Percentiles rank a stretch among this genome's conserved stretches.
These are phyloP conservation scores for Clarias batrachus DNA, from an alignment of 2,113 vertebrate species.

Conservation along the genomic window DNA sequence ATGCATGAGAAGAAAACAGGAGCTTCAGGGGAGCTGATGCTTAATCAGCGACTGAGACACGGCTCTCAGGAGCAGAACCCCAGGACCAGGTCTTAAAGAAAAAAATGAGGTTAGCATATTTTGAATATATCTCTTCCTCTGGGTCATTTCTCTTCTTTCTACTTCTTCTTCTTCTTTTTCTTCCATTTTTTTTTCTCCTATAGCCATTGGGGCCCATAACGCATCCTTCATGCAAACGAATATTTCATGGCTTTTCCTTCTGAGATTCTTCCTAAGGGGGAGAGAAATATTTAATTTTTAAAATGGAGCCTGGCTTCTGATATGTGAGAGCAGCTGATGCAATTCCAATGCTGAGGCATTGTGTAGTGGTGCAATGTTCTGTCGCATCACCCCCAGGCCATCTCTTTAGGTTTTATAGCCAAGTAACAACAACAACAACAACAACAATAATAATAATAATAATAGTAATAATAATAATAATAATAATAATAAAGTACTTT, in stretches of 20 bases:
- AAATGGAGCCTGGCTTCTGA: neutral
- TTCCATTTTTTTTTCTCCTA: neutral
- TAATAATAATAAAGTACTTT: no score
- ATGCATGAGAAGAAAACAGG: neutral
- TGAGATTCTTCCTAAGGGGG: neutral
- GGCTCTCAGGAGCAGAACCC: neutral
- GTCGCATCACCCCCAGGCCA: neutral
- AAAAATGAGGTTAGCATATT: conserved; percentile 12
- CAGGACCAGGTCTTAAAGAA: neutral
- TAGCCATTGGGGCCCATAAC: conserved; percentile 11
- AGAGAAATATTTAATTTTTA: conserved; percentile 29
- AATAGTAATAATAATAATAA: neutral
- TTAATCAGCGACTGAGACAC: neutral
- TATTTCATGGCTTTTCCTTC: conserved; percentile 42
- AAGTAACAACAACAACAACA: neutral
- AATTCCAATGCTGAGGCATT: neutral
- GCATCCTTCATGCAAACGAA: conserved; percentile 49
- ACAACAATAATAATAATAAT: neutral
- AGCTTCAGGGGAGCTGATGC: neutral
- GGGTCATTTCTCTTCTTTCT: conserved; percentile 5
- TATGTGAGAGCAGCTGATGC: conserved; percentile 19
- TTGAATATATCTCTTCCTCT: conserved; percentile 10
- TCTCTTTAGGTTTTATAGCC: neutral
- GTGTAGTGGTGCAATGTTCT: neutral
- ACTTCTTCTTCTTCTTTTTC: neutral